phyloP scores from a whole-genome alignment of 1,140 invertebrate species.

The Drosophila biarmipes region DNA sequence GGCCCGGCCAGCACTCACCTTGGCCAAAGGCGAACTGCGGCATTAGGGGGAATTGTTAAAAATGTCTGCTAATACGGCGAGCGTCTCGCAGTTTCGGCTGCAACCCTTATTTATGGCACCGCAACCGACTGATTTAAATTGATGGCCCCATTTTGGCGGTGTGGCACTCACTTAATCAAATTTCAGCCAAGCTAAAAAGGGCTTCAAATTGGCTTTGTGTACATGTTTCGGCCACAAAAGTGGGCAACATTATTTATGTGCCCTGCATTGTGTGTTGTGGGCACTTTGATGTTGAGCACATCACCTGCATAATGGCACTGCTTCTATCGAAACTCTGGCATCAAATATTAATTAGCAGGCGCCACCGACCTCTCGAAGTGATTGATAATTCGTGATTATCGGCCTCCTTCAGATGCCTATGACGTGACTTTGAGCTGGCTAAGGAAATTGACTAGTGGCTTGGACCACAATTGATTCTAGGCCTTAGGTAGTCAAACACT shows the following conservation, averaged over 20 bases:
- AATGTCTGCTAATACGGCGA: conserved; percentile 72
- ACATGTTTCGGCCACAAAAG: conserved; percentile 10
- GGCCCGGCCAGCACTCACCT: conserved; percentile 29
- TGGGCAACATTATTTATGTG: conserved; percentile 54
- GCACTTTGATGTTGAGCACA: conserved; percentile 42
- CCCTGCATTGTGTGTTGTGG: conserved; percentile 41
- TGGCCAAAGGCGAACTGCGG: conserved; percentile 53
- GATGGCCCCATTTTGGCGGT: conserved; percentile 58
- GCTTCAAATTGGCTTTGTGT: conserved; percentile 49
- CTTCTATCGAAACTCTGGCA: conserved; percentile 36
- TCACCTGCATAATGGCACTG: conserved; percentile 48
- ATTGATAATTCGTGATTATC: conserved; percentile 42
- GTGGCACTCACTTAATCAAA: conserved; percentile 78
- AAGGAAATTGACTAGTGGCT: conserved; percentile 9
- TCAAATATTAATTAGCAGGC: conserved; percentile 62
- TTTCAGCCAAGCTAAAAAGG: conserved; percentile 63
- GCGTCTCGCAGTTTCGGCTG: conserved; percentile 16
- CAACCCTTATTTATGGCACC: conserved; percentile 70
- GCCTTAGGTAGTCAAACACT: background rate
- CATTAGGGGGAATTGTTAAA: conserved; percentile 78
- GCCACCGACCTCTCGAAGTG: conserved; percentile 25
- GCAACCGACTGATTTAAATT: conserved; percentile 74
- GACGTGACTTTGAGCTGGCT: background rate
- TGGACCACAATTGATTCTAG: background rate
- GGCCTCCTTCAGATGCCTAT: background rate